phyloP scores from a whole-genome alignment of 2,113 vertebrate species.

The Dryoscopus gambensis region DNA sequence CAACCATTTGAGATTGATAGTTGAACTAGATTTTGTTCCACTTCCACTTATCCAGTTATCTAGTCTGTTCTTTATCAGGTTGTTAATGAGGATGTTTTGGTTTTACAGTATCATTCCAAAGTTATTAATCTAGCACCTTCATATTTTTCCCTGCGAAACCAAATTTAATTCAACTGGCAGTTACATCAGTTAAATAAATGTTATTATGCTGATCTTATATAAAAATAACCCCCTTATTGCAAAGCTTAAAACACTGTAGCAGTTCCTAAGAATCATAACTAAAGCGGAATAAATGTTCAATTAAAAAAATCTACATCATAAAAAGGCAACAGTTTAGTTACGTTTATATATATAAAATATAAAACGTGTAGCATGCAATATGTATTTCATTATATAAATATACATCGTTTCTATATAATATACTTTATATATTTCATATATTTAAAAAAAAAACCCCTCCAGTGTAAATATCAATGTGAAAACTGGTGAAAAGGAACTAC shows the following conservation, averaged over 20 bases:
- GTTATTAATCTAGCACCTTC: not conserved
- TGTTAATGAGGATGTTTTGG: not conserved
- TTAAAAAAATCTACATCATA: not conserved
- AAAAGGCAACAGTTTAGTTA: not conserved
- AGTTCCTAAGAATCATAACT: not conserved
- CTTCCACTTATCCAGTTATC: not conserved
- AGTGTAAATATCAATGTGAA: not conserved
- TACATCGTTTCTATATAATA: not conserved
- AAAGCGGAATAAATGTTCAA: not conserved
- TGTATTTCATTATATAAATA: not conserved
- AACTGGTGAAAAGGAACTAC: not conserved
- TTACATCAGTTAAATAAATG: not conserved
- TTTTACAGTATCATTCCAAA: not conserved
- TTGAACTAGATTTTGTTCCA: not conserved
- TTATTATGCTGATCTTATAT: not conserved
- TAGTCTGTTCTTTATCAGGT: not conserved
- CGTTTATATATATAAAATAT: not conserved
- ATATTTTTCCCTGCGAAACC: not conserved
- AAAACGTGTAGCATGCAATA: not conserved
- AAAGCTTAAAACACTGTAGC: not conserved
- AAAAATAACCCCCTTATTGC: not conserved
- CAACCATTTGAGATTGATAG: not conserved
- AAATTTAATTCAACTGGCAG: not conserved
- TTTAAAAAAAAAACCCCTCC: not conserved
- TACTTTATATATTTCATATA: not conserved